Evolutionary conservation across 2,888 invertebrate species (phyloP).

Genomic region (Chaitophorus viminalis): DNA sequence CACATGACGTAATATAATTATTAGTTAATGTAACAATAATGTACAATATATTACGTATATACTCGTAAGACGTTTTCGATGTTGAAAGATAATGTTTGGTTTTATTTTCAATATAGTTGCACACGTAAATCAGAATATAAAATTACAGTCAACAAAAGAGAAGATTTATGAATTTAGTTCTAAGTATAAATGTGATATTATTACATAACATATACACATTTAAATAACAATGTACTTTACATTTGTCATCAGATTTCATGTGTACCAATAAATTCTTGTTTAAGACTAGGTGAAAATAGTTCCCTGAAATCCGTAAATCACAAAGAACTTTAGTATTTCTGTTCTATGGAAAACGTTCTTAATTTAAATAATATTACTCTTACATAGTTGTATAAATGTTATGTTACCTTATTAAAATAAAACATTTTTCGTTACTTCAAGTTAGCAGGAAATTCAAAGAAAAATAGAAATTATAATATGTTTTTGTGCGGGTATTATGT

Average conservation of each 20-base stretch:
- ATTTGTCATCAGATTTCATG: background rate
- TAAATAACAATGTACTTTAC: background rate
- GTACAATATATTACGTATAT: too few relatives aligned
- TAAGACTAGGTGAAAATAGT: background rate
- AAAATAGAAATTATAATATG: background rate
- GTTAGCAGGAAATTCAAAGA: background rate
- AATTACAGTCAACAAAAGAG: too few relatives aligned
- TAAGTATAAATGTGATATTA: too few relatives aligned
- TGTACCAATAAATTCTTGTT: background rate
- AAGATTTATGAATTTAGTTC: too few relatives aligned
- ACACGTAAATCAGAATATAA: too few relatives aligned
- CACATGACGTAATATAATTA: too few relatives aligned
- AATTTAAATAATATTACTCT: constrained; percentile 22
- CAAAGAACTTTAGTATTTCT: background rate
- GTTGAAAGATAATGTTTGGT: too few relatives aligned
- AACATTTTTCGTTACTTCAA: background rate
- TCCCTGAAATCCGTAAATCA: background rate
- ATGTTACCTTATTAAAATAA: background rate
- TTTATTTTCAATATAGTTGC: too few relatives aligned
- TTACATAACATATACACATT: background rate
- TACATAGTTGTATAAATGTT: background rate
- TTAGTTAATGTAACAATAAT: too few relatives aligned
- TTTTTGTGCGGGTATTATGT: background rate
- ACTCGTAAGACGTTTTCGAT: too few relatives aligned
- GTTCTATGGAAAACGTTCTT: background rate